phyloP scores from a whole-genome alignment of 2,888 invertebrate genomes.

The Penaeus monodon region DNA sequence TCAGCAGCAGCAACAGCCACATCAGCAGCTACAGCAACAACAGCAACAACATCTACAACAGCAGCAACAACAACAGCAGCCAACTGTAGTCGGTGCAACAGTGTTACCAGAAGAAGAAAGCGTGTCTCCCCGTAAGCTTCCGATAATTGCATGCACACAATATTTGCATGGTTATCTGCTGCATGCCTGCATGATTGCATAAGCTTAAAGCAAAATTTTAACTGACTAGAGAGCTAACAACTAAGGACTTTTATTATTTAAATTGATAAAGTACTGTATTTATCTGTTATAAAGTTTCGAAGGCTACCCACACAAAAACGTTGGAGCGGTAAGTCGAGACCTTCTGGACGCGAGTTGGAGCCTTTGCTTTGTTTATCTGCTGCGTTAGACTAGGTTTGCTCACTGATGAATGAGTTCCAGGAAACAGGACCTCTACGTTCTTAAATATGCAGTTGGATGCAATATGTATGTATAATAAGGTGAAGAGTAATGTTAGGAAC shows the following conservation, averaged over 20 bases:
- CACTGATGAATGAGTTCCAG: too few species aligned
- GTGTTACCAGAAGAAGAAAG: conserved; percentile 57
- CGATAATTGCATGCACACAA: conserved; percentile 21
- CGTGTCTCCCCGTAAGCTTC: conserved; percentile 57
- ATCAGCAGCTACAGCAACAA: conserved; percentile 41
- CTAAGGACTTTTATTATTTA: too few species aligned
- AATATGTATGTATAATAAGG: too few species aligned
- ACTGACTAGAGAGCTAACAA: not conserved
- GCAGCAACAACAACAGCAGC: conserved; percentile 50
- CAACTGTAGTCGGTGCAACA: conserved; percentile 56
- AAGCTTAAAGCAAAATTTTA: not conserved
- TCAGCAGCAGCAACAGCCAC: conserved; percentile 40
- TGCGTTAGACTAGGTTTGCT: not conserved
- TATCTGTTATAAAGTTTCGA: too few species aligned
- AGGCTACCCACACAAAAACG: too few species aligned
- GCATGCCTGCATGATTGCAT: conserved; percentile 7
- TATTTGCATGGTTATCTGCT: conserved; percentile 1
- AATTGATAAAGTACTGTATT: too few species aligned
- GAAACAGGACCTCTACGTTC: too few species aligned
- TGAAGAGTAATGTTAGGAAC: too few species aligned
- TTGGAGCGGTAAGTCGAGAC: too few species aligned
- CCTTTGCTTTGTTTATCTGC: not conserved
- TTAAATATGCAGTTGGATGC: too few species aligned
- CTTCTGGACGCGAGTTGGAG: too few species aligned
- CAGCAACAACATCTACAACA: conserved; percentile 42